A percentile compares a stretch with the other conserved stretches of the same genome.
Evolutionary conservation across 92 coral and sea anemone genomes (phyloP).

Genomic region (Plumapathes pennacea): DNA sequence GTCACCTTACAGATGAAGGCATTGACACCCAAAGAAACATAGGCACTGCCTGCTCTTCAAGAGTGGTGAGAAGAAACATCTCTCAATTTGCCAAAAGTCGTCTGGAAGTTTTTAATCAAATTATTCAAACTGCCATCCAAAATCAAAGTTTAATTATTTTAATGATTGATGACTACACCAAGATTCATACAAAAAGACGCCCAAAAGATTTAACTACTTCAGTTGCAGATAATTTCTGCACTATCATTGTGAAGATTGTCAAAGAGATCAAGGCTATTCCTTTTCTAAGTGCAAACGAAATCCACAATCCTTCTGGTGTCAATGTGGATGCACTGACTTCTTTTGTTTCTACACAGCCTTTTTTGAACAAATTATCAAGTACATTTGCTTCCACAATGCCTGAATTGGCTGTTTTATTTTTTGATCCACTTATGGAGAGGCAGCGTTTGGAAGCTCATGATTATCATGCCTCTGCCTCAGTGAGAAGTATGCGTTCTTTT

Average conservation of each 20-base stretch:
- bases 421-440: slow-evolving; percentile 48
- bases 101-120: background rate
- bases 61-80: background rate
- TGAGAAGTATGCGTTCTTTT: slow-evolving; percentile 24
- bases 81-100: slow-evolving; percentile 4
- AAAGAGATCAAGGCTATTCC: slow-evolving; percentile 35
- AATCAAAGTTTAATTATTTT: slow-evolving; percentile 21
- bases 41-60: slow-evolving; percentile 24
- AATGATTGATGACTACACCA: slow-evolving; percentile 53
- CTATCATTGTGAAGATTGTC: slow-evolving; percentile 30
- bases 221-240: slow-evolving; percentile 31
- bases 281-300: background rate
- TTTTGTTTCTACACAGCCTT: slow-evolving; percentile 7
- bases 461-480: slow-evolving; percentile 35
- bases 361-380: slow-evolving; percentile 3
- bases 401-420: slow-evolving; percentile 34
- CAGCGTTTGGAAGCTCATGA: slow-evolving; percentile 49
- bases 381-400: slow-evolving; percentile 43
- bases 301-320: slow-evolving; percentile 27
- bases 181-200: slow-evolving; percentile 39
- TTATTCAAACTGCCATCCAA: slow-evolving; percentile 13
- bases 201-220: slow-evolving; percentile 24
- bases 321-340: background rate
- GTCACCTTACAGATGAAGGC: slow-evolving; percentile 39
- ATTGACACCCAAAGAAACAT: slow-evolving; percentile 32